These are phyloP conservation scores for Leptopilina syphax DNA, from an alignment of 2,888 invertebrate genomes.

Conservation along the genomic window DNA sequence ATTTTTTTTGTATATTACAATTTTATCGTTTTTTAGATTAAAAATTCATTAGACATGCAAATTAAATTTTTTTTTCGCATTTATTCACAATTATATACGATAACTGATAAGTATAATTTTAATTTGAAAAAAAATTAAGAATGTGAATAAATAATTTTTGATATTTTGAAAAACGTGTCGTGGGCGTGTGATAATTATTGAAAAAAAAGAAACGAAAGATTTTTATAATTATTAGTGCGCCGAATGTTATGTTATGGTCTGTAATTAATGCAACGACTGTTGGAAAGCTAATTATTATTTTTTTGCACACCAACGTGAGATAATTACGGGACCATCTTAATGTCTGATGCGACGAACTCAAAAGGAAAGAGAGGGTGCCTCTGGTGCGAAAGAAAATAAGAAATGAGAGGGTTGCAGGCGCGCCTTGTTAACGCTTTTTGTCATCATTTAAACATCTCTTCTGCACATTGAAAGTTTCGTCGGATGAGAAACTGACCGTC, in stretches of 20 bases:
- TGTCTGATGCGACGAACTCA: slow-evolving; percentile 49
- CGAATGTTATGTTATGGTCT: slow-evolving; percentile 45
- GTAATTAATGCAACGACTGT: slow-evolving; percentile 68
- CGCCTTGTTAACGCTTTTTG: slow-evolving; percentile 70
- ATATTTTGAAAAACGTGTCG: slow-evolving; percentile 25
- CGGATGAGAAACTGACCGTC: slow-evolving; percentile 17
- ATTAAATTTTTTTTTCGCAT: too few species aligned
- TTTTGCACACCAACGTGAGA: slow-evolving; percentile 65
- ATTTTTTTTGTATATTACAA: too few species aligned
- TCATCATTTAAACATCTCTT: neutral
- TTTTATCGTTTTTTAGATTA: too few species aligned
- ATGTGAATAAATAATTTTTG: neutral
- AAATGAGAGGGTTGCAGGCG: slow-evolving; percentile 4
- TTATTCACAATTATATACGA: too few species aligned
- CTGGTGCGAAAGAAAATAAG: slow-evolving; percentile 26
- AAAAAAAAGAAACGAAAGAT: neutral
- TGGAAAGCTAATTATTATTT: slow-evolving; percentile 72
- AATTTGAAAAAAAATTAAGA: neutral
- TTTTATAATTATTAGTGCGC: slow-evolving; percentile 34
- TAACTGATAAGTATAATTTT: too few species aligned
- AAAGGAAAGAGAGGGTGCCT: neutral
- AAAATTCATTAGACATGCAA: too few species aligned
- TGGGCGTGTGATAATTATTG: slow-evolving; percentile 6
- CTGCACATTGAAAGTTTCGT: slow-evolving; percentile 46
- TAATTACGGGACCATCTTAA: slow-evolving; percentile 66